Evolutionary conservation across 2,888 invertebrate genomes (phyloP).

Genomic region (Agelastica alni): DNA sequence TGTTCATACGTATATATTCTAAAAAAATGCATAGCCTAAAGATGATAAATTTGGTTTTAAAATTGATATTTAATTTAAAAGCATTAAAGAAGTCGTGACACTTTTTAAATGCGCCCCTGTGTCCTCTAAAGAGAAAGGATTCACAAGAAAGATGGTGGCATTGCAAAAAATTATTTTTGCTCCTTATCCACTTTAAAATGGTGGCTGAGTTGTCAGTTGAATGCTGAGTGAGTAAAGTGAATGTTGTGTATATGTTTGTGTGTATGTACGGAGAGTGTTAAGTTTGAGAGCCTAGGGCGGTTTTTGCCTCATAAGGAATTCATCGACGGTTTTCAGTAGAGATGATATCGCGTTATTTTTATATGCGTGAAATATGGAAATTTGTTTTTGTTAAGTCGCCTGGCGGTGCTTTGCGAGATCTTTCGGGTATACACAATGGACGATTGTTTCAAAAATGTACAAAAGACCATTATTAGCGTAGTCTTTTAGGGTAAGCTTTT

Average conservation of each 20-base stretch:
- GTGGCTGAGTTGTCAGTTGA: constrained; percentile 20
- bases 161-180: constrained; percentile 18
- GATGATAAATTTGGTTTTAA: too few species aligned
- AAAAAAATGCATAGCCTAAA: too few species aligned
- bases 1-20: too few species aligned
- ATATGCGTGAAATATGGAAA: background rate
- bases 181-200: constrained; percentile 23
- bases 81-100: too few species aligned
- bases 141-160: constrained; percentile 9
- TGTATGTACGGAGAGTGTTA: constrained; percentile 19
- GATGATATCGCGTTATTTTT: constrained; percentile 11
- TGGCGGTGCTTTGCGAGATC: background rate
- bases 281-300: constrained; percentile 9
- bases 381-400: background rate
- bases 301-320: constrained; percentile 19
- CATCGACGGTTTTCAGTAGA: constrained; percentile 19
- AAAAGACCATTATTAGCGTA: too few species aligned
- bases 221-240: constrained; percentile 12
- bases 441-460: too few species aligned
- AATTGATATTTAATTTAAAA: too few species aligned
- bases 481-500: too few species aligned
- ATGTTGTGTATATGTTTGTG: constrained; percentile 10
- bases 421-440: too few species aligned
- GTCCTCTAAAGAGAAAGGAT: constrained; percentile 1
- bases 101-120: background rate